Conservation (phyloP, 2,797 vertebrate species). For the Carcharodon carcharias region DNA sequence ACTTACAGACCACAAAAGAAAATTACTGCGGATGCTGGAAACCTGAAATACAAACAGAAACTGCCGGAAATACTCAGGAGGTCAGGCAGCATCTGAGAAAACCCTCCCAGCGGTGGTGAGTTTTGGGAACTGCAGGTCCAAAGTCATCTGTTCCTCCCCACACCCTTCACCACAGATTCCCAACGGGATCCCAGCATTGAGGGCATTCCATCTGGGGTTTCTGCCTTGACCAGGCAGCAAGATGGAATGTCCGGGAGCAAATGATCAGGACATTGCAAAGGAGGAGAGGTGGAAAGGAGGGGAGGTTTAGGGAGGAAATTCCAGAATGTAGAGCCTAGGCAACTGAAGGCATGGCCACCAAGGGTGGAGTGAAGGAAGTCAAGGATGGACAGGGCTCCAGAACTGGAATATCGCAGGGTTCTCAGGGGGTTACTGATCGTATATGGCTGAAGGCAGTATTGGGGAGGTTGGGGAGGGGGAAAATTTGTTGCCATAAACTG, state of each 20-base stretch:
- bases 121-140: neutral
- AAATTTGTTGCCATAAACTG: neutral
- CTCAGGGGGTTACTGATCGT: neutral
- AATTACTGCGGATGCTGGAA: neutral
- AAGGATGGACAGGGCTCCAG: neutral
- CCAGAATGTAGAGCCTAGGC: neutral
- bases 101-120: neutral
- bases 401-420: neutral
- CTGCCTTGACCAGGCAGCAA: neutral
- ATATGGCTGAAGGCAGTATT: neutral
- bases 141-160: neutral
- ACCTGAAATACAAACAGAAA: neutral
- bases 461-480: neutral
- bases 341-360: neutral
- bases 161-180: neutral
- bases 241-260: neutral
- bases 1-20: neutral
- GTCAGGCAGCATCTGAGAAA: too few species aligned
- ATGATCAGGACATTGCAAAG: neutral
- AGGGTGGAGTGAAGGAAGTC: neutral
- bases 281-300: too few species aligned
- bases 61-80: too few species aligned
- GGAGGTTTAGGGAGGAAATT: neutral
- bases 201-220: neutral
- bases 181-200: neutral